These are phyloP conservation scores for Blastobasis adustella DNA, from an alignment of 2,888 invertebrate species.

Conservation along the genomic window DNA sequence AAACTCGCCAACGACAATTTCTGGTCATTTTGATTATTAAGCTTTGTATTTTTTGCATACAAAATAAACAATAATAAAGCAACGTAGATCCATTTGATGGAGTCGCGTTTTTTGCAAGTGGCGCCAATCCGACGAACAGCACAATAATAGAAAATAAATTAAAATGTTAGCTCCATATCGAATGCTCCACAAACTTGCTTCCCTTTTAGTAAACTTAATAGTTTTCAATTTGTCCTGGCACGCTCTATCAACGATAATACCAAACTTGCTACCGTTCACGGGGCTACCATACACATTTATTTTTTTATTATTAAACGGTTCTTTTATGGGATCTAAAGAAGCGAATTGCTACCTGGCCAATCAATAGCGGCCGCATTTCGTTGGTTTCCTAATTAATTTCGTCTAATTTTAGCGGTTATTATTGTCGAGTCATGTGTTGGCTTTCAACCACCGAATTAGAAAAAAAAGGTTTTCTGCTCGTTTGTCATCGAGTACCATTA, in stretches of 20 bases:
- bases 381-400: slow-evolving; percentile 62
- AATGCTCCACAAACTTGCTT: slow-evolving; percentile 32
- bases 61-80: neutral
- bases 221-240: slow-evolving; percentile 61
- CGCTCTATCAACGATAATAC: slow-evolving; percentile 52
- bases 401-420: slow-evolving; percentile 49
- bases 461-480: slow-evolving; percentile 41
- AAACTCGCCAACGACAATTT: no score
- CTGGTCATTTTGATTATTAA: neutral
- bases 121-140: slow-evolving; percentile 37
- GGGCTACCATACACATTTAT: slow-evolving; percentile 24
- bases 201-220: slow-evolving; percentile 44
- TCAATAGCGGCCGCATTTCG: slow-evolving; percentile 28
- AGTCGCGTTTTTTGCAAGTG: slow-evolving; percentile 30
- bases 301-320: slow-evolving; percentile 33
- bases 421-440: slow-evolving; percentile 63
- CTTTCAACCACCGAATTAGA: slow-evolving; percentile 41
- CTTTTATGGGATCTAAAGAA: slow-evolving; percentile 33
- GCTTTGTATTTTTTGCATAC: no score
- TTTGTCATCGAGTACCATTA: slow-evolving; percentile 62
- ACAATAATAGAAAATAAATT: slow-evolving; percentile 19
- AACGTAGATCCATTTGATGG: neutral
- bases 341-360: slow-evolving; percentile 51
- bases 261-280: slow-evolving; percentile 64
- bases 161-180: slow-evolving; percentile 31